Base-by-base conservation (phyloP, 2,797 vertebrate genomes). In the Myotis planiceps region DNA sequence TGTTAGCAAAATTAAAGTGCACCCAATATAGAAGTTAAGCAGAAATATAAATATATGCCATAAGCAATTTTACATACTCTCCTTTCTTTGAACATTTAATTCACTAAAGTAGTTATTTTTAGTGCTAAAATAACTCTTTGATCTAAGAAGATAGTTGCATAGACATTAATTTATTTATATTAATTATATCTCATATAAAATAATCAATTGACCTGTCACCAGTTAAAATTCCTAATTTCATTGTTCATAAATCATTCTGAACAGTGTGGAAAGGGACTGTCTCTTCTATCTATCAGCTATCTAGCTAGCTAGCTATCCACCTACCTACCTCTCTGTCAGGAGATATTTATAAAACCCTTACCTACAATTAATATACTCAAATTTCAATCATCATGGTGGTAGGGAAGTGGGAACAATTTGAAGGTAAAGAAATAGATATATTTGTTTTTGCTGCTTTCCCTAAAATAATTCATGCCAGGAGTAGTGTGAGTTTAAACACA, bases 1-100 rank as follows among this genome's bases (percentile, higher is more conserved):
- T 93, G 88, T 92, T 32, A 72, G 51, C 39, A 19, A 97, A 83
- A 96, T 97, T 86, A 95, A 74, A 94, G 55, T 93, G 2, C 3
- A 29, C 0, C 9, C 32, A 81, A 58, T 85, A 78, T 93, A 95
- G 55, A 90, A 90, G 93, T 94, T 96, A 89, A 53, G 45, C 19
- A 86, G 45, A 93, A 96, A 92, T 85, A 49, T 29, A 90, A 96
- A 93, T 85, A 55, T 29, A 85, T 65, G 1, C 3, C 12, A 60
- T 69, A 69, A 95, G 58, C 53, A 81, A 84, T 92, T 90, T 97
- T 85, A 74, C 9, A 74, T 51, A 76, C 80, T 84, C 9, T 71
- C 1, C 21, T 78, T 91, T 89, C 10, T 85, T 95, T 76, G 66
- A 94, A 90, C 21, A 60, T 89, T 75, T 87, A 51, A 65, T 94